phyloP scores from a whole-genome alignment of 53 echinoderm and acorn worm genomes.

The Echinometra lucunter region DNA sequence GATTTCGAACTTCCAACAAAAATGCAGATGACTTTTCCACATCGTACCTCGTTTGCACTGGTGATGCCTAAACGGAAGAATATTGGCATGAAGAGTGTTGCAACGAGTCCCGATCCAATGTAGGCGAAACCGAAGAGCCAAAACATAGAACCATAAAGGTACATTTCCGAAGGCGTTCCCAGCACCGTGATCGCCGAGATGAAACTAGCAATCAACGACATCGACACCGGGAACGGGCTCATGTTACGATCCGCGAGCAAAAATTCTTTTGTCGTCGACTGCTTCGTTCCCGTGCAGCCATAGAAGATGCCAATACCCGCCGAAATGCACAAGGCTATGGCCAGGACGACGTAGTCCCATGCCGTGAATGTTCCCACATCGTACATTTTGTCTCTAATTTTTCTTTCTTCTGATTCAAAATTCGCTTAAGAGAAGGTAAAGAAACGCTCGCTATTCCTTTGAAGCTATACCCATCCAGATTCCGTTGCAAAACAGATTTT shows the following conservation, averaged over 20 bases:
- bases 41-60: slow-evolving; percentile 92
- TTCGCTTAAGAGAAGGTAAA: not conserved
- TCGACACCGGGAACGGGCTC: slow-evolving; percentile 85
- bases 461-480: not conserved
- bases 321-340: slow-evolving; percentile 75
- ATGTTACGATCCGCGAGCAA: slow-evolving; percentile 90
- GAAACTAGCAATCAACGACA: slow-evolving; percentile 91
- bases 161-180: slow-evolving; percentile 91
- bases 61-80: slow-evolving; percentile 82
- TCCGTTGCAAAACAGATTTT: not conserved
- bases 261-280: slow-evolving; percentile 88
- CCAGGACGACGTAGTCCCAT: slow-evolving; percentile 87
- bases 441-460: too few species aligned
- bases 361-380: slow-evolving; percentile 67
- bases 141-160: slow-evolving; percentile 85
- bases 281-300: slow-evolving; percentile 82
- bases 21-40: not conserved
- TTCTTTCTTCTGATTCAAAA: too few species aligned
- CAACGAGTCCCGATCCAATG: slow-evolving; percentile 66
- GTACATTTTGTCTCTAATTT: not conserved
- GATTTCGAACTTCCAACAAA: not conserved
- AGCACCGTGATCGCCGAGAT: slow-evolving; percentile 95
- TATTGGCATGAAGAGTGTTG: slow-evolving; percentile 79
- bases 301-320: slow-evolving; percentile 86
- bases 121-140: slow-evolving; percentile 81